Conservation (phyloP, 2,888 invertebrate genomes). For the Gari tellinella region DNA sequence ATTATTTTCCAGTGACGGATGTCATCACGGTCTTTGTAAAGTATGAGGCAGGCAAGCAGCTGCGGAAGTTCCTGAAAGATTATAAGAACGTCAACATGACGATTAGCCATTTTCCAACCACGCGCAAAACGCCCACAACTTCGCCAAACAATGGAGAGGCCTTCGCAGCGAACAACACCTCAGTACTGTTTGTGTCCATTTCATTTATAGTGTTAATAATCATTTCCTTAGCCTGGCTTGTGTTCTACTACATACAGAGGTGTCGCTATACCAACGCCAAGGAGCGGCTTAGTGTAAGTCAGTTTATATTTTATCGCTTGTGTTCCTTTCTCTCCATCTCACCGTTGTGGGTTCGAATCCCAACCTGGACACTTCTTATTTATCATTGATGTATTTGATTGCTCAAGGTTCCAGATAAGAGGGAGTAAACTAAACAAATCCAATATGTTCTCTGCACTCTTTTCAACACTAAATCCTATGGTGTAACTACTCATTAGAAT, state of each 20-base stretch:
- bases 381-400: no score
- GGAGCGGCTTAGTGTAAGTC: slow-evolving; percentile 93
- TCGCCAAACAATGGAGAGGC: slow-evolving; percentile 28
- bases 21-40: slow-evolving; percentile 54
- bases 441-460: no score
- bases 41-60: slow-evolving; percentile 31
- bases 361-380: no score
- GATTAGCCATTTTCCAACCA: slow-evolving; percentile 19
- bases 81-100: slow-evolving; percentile 51
- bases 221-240: slow-evolving; percentile 96
- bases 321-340: no score
- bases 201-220: slow-evolving; percentile 98
- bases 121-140: slow-evolving; percentile 2
- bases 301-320: no score
- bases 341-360: no score
- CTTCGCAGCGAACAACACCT: slow-evolving; percentile 88
- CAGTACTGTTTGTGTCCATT: slow-evolving; percentile 96
- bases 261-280: slow-evolving; percentile 97
- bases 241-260: slow-evolving; percentile 97
- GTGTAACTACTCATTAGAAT: no score
- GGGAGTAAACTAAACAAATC: no score
- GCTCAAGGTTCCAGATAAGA: no score
- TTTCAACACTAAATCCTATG: no score
- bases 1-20: slow-evolving; percentile 52
- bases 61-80: slow-evolving; percentile 43